These are phyloP conservation scores for Psophia crepitans DNA, from an alignment of 2,113 vertebrate genomes.

Conservation along the genomic window DNA sequence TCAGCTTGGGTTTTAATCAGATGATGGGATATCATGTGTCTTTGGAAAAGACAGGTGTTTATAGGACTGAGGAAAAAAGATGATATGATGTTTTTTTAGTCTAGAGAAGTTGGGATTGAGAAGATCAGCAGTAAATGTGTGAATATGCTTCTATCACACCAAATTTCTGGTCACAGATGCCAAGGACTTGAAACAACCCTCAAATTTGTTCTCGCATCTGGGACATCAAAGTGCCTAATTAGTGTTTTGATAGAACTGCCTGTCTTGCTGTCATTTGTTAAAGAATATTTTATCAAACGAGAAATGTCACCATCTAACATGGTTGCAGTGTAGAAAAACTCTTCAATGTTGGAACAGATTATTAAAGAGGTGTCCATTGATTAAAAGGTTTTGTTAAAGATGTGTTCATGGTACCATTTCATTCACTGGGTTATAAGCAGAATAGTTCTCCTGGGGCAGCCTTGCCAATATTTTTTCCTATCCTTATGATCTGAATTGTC, in stretches of 20 bases:
- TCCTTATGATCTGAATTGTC: background rate
- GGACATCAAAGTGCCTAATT: background rate
- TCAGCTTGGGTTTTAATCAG: background rate
- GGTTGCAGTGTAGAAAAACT: background rate
- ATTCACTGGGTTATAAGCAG: background rate
- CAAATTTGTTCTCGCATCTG: background rate
- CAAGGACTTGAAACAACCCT: background rate
- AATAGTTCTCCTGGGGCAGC: background rate
- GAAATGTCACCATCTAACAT: background rate
- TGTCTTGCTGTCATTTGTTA: background rate
- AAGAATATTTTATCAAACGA: background rate
- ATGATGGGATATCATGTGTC: background rate
- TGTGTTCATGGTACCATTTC: background rate
- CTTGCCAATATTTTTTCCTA: background rate
- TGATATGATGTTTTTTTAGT: accelerated
- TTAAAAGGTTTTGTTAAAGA: background rate
- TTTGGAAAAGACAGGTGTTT: background rate
- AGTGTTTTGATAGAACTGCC: background rate
- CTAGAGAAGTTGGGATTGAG: background rate
- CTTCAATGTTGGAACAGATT: background rate
- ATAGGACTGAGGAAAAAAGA: background rate
- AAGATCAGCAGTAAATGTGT: background rate
- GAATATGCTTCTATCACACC: background rate
- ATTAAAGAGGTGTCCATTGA: background rate
- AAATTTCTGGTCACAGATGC: background rate